phyloP scores from a whole-genome alignment of 2,888 invertebrate genomes.

The Xylocampa areola region DNA sequence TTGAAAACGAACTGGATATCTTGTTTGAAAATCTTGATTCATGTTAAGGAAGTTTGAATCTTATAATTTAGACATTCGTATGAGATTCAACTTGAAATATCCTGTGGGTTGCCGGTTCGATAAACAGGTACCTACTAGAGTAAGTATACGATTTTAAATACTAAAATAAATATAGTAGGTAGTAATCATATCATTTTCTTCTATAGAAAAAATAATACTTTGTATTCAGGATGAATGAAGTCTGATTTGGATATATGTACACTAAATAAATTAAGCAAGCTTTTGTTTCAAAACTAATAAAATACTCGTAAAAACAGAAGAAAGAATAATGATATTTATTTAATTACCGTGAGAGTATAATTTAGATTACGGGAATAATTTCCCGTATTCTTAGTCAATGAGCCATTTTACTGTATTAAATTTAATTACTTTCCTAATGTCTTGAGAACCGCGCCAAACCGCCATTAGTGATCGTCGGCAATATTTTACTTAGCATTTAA shows the following conservation, averaged over 20 bases:
- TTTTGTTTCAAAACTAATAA: no score
- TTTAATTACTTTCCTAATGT: constrained; percentile 42
- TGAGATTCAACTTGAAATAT: background rate
- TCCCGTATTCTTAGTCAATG: constrained; percentile 9
- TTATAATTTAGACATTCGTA: background rate
- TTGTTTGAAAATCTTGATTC: constrained; percentile 15
- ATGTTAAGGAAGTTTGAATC: constrained; percentile 12
- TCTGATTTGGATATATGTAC: no score
- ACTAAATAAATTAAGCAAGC: no score
- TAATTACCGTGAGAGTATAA: constrained; percentile 19
- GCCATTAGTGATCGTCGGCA: constrained; percentile 30
- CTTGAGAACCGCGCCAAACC: constrained; percentile 7
- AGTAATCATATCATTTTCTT: no score
- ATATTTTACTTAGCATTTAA: constrained; percentile 24
- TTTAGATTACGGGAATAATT: no score
- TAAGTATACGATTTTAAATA: no score
- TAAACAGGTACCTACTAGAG: no score
- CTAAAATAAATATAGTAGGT: no score
- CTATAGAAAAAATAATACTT: no score
- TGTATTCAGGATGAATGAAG: no score
- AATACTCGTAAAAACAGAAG: no score
- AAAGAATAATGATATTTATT: constrained; percentile 14
- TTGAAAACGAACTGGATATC: constrained; percentile 15
- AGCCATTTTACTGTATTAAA: constrained; percentile 36
- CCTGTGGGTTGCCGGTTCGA: no score